Evolutionary conservation across 2,113 vertebrate genomes (phyloP).

Genomic region (Tragelaphus scriptus): DNA sequence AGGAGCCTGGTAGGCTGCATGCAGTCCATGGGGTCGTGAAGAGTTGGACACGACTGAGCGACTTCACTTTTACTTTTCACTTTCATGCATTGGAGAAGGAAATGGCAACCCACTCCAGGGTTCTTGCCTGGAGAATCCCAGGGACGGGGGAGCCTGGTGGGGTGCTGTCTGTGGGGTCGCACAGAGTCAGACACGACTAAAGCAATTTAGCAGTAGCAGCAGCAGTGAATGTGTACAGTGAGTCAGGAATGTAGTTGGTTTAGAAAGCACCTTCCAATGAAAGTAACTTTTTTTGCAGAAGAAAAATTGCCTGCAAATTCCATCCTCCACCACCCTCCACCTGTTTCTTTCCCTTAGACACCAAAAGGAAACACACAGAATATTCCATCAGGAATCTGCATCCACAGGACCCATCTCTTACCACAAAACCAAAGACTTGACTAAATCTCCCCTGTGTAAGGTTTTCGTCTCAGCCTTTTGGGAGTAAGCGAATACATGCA

Average conservation of each 20-base stretch:
- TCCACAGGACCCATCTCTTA: background rate
- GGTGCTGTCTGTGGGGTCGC: too few species aligned
- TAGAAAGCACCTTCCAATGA: background rate
- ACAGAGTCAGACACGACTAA: too few species aligned
- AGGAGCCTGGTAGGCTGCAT: too few species aligned
- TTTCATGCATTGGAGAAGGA: too few species aligned
- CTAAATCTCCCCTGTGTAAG: background rate
- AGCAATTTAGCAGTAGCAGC: too few species aligned
- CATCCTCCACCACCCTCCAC: fast-evolving
- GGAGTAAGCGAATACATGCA: background rate
- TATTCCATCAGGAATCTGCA: background rate
- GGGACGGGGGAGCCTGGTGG: too few species aligned
- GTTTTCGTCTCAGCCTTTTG: background rate
- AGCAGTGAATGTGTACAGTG: background rate
- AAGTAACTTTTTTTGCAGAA: background rate
- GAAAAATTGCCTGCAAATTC: background rate
- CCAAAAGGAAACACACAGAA: background rate
- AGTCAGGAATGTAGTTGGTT: background rate
- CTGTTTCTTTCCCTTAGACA: background rate
- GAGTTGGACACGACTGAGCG: fast-evolving
- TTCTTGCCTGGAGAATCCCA: too few species aligned
- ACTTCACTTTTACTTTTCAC: too few species aligned
- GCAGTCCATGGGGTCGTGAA: too few species aligned
- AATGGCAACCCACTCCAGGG: too few species aligned
- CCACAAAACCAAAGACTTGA: background rate